These are phyloP conservation scores for Poeciliopsis infans DNA, from an alignment of 2,797 vertebrate species.

Conservation along the genomic window DNA sequence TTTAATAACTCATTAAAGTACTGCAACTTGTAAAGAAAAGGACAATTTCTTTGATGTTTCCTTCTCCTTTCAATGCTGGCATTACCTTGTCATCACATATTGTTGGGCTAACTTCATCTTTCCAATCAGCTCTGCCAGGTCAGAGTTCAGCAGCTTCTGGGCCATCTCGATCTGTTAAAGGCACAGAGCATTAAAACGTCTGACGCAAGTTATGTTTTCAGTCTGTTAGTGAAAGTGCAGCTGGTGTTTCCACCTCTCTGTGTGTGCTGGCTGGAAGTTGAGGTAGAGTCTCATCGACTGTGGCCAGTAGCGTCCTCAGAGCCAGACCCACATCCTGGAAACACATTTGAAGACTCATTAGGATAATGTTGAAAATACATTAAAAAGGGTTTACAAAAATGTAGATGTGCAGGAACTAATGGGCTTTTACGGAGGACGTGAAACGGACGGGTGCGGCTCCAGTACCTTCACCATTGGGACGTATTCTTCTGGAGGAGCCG, in stretches of 20 bases:
- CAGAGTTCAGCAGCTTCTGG: slow-evolving; percentile 97
- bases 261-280: slow-evolving; percentile 93
- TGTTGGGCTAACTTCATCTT: slow-evolving; percentile 99
- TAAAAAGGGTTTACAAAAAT: background rate
- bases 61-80: background rate
- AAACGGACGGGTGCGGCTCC: accelerated
- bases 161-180: slow-evolving; percentile 94
- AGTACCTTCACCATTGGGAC: slow-evolving; percentile 98
- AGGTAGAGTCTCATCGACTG: slow-evolving; percentile 96
- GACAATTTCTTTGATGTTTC: background rate
- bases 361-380: too few relatives aligned
- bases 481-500: slow-evolving; percentile 95
- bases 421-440: background rate
- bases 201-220: background rate
- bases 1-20: background rate
- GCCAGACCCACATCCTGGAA: slow-evolving; percentile 96
- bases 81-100: slow-evolving; percentile 93
- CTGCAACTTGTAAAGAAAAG: background rate
- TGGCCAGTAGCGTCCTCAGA: slow-evolving; percentile 92
- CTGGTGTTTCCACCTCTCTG: slow-evolving; percentile 86
- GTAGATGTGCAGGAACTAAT: background rate
- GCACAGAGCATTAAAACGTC: background rate
- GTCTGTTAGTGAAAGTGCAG: background rate
- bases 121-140: slow-evolving; percentile 95
- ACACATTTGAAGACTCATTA: background rate